Conservation (phyloP, 2,888 invertebrate genomes). For the Tetranychus piercei region DNA sequence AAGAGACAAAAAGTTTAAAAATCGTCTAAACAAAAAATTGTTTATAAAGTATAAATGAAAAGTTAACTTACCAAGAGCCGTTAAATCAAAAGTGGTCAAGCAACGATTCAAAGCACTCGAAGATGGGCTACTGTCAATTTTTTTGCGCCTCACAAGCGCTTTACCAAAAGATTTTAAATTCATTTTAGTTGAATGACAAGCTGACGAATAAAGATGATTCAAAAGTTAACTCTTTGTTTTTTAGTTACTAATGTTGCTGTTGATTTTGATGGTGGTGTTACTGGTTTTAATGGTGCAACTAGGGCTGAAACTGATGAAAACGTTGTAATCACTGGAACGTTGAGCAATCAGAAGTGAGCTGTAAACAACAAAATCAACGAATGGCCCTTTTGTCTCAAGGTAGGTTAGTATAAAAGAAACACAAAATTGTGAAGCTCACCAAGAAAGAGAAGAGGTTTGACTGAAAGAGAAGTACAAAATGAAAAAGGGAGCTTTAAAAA, state of each 20-base stretch:
- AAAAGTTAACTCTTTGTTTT: not conserved
- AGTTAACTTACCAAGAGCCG: conserved; percentile 46
- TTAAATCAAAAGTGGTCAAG: conserved; percentile 60
- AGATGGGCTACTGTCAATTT: not conserved
- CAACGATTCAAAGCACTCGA: conserved; percentile 39
- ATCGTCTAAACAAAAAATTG: no score
- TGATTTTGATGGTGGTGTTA: not conserved
- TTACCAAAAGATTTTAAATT: conserved; percentile 1
- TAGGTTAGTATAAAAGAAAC: not conserved
- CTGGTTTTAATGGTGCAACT: not conserved
- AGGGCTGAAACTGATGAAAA: not conserved
- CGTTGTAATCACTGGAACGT: not conserved
- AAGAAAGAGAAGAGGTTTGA: not conserved
- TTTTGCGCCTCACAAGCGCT: conserved; percentile 5
- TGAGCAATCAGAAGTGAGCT: not conserved
- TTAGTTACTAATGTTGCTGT: not conserved
- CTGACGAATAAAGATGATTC: not conserved
- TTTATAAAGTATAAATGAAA: conserved; percentile 7
- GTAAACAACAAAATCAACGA: not conserved
- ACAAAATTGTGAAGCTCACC: no score
- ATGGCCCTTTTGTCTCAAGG: not conserved
- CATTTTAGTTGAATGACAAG: not conserved
- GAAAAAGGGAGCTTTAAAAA: not conserved
- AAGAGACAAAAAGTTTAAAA: not conserved
- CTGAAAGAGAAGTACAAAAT: not conserved